phyloP scores from a whole-genome alignment of 2,797 vertebrate genomes.

The Fringilla coelebs region DNA sequence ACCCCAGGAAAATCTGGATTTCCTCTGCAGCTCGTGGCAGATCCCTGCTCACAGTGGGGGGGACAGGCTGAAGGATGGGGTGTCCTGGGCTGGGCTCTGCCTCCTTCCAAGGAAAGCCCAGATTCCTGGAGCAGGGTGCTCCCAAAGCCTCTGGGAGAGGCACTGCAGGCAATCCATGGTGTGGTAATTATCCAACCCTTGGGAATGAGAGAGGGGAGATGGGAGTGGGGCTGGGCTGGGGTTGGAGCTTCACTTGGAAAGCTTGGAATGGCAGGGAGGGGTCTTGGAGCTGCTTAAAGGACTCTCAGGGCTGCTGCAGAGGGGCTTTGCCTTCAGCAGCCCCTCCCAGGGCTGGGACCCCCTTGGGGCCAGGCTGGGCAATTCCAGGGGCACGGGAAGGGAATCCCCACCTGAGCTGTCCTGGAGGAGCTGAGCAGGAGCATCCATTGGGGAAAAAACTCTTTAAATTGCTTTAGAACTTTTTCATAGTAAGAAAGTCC shows the following conservation, averaged over 20 bases:
- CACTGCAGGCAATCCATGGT: neutral
- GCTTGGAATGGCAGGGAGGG: neutral
- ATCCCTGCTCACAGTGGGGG: neutral
- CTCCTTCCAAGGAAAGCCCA: neutral
- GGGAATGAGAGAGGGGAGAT: neutral
- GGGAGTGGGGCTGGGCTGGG: neutral
- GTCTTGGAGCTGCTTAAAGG: neutral
- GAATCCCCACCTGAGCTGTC: neutral
- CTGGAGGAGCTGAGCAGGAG: neutral
- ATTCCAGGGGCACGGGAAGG: fast-evolving
- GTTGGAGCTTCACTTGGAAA: neutral
- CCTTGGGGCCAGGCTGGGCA: neutral
- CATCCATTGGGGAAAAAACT: neutral
- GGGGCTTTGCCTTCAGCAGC: neutral
- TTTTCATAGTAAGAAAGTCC: neutral
- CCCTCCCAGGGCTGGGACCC: neutral
- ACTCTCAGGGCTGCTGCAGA: neutral
- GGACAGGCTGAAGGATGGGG: neutral
- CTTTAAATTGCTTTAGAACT: neutral
- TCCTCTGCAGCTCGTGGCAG: neutral
- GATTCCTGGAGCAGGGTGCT: neutral
- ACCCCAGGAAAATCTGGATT: neutral
- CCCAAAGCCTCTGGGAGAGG: neutral
- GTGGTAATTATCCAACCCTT: neutral
- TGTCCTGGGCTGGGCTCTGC: neutral